Evolutionary conservation across 2,888 invertebrate genomes (phyloP).

Genomic region (Aspidapion aeneum): DNA sequence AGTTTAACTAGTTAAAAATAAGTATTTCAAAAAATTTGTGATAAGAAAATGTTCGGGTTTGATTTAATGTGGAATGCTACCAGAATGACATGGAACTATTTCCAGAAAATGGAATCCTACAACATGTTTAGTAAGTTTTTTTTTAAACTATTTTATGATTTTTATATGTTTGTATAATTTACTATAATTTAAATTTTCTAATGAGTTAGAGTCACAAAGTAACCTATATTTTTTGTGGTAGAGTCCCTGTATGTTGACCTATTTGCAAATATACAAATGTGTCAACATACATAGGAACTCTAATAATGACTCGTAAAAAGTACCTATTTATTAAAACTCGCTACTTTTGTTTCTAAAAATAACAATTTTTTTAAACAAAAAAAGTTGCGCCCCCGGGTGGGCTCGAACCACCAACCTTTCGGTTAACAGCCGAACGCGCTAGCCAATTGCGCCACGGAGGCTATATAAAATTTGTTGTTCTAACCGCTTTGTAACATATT

Average conservation of each 20-base stretch:
- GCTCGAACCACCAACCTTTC: conserved; percentile 98
- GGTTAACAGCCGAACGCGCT: conserved; percentile 99
- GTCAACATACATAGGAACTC: no score
- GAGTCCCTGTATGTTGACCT: no score
- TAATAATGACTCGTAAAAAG: no score
- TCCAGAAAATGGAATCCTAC: conserved; percentile 40
- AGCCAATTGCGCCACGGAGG: conserved; percentile 94
- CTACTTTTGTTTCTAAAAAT: no score
- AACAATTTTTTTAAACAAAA: conserved; percentile 40
- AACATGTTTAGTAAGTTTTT: conserved; percentile 33
- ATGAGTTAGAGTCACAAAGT: no score
- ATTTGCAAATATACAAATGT: no score
- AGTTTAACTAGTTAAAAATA: not conserved
- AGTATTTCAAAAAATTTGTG: not conserved
- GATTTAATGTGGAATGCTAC: conserved; percentile 41
- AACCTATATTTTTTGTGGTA: no score
- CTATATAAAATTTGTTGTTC: conserved; percentile 27
- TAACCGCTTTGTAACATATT: not conserved
- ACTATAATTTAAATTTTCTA: no score
- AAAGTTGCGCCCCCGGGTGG: conserved; percentile 82
- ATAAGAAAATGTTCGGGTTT: conserved; percentile 37
- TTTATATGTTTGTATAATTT: no score
- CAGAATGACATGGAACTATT: conserved; percentile 37
- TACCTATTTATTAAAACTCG: no score
- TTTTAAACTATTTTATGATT: not conserved